Conservation (phyloP, 2,113 vertebrate genomes). For the Ictalurus furcatus region DNA sequence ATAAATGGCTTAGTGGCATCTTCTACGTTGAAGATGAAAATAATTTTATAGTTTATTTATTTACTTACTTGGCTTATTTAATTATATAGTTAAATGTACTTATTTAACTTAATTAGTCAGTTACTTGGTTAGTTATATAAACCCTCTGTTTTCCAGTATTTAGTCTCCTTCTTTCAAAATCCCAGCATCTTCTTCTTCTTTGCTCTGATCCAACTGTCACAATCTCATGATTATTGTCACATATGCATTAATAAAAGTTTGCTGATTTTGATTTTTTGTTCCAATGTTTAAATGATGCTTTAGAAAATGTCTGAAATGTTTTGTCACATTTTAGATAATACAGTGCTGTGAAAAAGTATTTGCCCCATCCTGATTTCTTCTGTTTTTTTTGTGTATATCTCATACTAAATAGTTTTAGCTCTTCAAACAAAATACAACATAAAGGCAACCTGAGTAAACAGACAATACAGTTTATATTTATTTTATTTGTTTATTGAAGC, state of each 20-base stretch:
- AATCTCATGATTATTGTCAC: not conserved
- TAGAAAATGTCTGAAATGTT: not conserved
- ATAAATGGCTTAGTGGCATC: not conserved
- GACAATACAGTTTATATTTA: too few relatives aligned
- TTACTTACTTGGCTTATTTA: not conserved
- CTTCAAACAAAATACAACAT: too few relatives aligned
- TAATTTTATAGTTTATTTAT: not conserved
- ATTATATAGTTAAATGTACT: too few relatives aligned
- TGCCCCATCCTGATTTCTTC: too few relatives aligned
- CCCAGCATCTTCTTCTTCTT: not conserved
- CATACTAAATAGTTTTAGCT: too few relatives aligned
- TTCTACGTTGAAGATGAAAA: not conserved
- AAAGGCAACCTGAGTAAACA: too few relatives aligned
- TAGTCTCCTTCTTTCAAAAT: not conserved
- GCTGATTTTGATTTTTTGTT: not conserved
- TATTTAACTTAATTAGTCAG: not conserved
- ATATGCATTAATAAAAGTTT: not conserved
- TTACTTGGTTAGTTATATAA: not conserved
- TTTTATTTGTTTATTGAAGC: too few relatives aligned
- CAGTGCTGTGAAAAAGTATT: too few relatives aligned
- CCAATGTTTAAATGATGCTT: not conserved
- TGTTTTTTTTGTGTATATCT: too few relatives aligned
- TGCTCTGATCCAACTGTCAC: not conserved
- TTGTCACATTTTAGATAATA: not conserved
- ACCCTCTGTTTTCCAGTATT: not conserved